phyloP scores from a whole-genome alignment of 2,888 invertebrate genomes.

The Agrochola circellaris region DNA sequence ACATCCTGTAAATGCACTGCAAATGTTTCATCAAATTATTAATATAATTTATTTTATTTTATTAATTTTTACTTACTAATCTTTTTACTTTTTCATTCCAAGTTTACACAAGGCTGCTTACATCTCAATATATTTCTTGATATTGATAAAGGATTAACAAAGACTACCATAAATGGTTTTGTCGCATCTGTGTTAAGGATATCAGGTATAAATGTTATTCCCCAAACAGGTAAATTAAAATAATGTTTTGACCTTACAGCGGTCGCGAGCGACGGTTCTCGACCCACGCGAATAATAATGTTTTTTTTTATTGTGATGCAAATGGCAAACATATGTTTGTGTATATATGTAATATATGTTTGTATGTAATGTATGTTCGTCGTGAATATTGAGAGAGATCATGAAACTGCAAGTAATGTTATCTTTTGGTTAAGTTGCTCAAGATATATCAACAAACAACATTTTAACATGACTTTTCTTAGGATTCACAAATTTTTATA shows the following conservation, averaged over 20 bases:
- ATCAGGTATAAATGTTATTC: constrained; percentile 44
- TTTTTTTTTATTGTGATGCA: constrained; percentile 19
- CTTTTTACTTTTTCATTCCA: not conserved
- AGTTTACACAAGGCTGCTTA: not conserved
- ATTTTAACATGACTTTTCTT: not conserved
- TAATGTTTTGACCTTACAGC: constrained; percentile 17
- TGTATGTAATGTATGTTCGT: too few species aligned
- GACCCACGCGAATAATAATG: constrained; percentile 19
- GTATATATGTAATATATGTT: too few species aligned
- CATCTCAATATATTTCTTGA: not conserved
- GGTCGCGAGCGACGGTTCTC: constrained; percentile 28
- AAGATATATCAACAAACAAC: not conserved
- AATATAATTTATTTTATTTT: too few species aligned
- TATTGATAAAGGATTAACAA: constrained; percentile 25
- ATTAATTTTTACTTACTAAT: too few species aligned
- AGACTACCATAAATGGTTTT: constrained; percentile 22
- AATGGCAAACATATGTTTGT: not conserved
- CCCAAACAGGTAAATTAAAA: constrained; percentile 36
- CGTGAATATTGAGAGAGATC: not conserved
- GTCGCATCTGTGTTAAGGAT: constrained; percentile 61
- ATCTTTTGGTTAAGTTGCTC: not conserved
- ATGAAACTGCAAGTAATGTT: not conserved
- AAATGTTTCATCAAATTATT: too few species aligned
- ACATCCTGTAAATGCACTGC: too few species aligned
- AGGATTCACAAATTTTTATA: not conserved